phyloP scores from a whole-genome alignment of 2,888 invertebrate genomes.

The Pemphredon lugubris region DNA sequence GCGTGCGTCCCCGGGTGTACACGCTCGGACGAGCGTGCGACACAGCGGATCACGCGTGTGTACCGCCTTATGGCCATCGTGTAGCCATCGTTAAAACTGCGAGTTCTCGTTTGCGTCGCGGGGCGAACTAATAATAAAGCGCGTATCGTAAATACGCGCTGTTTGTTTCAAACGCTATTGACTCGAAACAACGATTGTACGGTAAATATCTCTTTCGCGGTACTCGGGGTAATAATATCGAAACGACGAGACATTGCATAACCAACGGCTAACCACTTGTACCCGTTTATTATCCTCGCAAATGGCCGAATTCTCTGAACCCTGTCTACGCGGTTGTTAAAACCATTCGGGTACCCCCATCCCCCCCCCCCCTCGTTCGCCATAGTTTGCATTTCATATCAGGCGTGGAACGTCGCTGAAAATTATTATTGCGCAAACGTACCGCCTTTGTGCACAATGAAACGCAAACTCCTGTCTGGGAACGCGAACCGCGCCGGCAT shows the following conservation, averaged over 20 bases:
- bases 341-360: neutral
- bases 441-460: neutral
- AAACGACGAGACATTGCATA: too few relatives aligned
- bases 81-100: slow-evolving; percentile 15
- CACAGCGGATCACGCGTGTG: slow-evolving; percentile 40
- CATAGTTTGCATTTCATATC: slow-evolving; percentile 25
- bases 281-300: too few relatives aligned
- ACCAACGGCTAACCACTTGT: too few relatives aligned
- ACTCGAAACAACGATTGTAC: too few relatives aligned
- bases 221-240: too few relatives aligned
- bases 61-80: slow-evolving; percentile 21
- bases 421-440: slow-evolving; percentile 41
- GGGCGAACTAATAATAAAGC: slow-evolving; percentile 30
- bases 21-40: slow-evolving; percentile 26
- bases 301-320: too few relatives aligned
- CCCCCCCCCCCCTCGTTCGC: neutral
- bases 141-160: too few relatives aligned
- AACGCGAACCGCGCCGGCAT: slow-evolving; percentile 18
- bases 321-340: neutral
- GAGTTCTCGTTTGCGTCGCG: neutral
- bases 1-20: slow-evolving; percentile 10
- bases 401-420: slow-evolving; percentile 14
- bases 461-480: slow-evolving; percentile 12
- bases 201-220: too few relatives aligned
- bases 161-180: too few relatives aligned